phyloP scores from a whole-genome alignment of 2,113 vertebrate genomes.

The Pluvianellus socialis region DNA sequence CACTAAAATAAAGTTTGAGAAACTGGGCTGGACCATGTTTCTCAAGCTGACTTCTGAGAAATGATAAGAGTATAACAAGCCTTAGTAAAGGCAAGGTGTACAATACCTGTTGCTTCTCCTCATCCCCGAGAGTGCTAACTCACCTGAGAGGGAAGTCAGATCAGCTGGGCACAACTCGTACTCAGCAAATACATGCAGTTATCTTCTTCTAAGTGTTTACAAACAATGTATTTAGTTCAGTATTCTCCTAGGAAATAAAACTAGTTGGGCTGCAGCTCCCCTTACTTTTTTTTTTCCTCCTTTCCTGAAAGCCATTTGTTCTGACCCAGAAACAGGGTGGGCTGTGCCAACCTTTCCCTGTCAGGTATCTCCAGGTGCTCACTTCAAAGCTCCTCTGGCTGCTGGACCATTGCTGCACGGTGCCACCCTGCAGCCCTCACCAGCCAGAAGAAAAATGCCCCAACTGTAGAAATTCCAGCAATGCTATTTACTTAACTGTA shows the following conservation, averaged over 20 bases:
- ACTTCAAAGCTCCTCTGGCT: not conserved
- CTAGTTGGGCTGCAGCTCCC: not conserved
- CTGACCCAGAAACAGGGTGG: not conserved
- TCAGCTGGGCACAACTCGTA: not conserved
- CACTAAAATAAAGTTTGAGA: not conserved
- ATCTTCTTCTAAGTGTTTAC: not conserved
- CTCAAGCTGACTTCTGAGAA: not conserved
- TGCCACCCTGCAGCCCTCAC: not conserved
- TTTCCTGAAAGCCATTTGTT: not conserved
- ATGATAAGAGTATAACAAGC: accelerated
- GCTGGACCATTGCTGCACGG: not conserved
- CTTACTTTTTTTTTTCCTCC: not conserved
- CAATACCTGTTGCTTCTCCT: not conserved
- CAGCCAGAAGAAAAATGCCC: not conserved
- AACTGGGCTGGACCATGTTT: accelerated
- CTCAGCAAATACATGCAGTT: not conserved
- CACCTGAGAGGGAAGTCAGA: not conserved
- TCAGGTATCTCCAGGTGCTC: not conserved
- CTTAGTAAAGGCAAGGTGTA: not conserved
- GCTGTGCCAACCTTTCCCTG: not conserved
- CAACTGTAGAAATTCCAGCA: not conserved
- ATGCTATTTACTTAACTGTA: not conserved
- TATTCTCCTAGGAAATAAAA: not conserved
- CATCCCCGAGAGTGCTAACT: not conserved
- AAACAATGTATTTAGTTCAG: not conserved